Base-by-base conservation (phyloP, 2,888 invertebrate genomes). In the Agriopis aurantiaria region DNA sequence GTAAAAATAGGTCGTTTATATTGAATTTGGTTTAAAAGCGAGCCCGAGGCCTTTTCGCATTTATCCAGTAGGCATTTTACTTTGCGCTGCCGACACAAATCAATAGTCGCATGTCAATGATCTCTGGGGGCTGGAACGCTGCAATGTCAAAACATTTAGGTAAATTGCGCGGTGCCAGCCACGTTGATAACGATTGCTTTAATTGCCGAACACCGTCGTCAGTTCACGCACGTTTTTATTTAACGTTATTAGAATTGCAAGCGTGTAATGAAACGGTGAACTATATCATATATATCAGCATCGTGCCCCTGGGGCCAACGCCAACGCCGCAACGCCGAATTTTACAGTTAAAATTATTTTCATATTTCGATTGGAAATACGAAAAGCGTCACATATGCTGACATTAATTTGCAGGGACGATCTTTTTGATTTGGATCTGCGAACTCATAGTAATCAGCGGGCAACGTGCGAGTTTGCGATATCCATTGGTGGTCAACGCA, bases 71-170 rank as follows among this genome's bases (percentile, higher is more conserved):
- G 69, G 51, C 66, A 69, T 64, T 67, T 62, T 46, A 72, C 74
- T 76, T 76, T 75, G 78, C 75, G 75, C 73, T 74, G 75, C 76
- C 78, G 78, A 78, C 78, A 78, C 77, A 77, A 83, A 83, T 82
- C 83, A 80, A 83, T 84, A 84, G 60, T 72, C 71, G 75, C 78
- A 80, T 80, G 82, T 81, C 82, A 81, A 82, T 82, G 83, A 82
- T 82, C 83, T 79, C 79, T 71, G 62, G 69, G 69, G 71, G 75
- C 59, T 68, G 68, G 75, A 75, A 77, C 73, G 69, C 65, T 71
- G 75, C 79, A 80, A 78, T 79, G 78, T 78, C 79, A 83, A 77
- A 76, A 75, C 74, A 74, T 73, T 73, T 61, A 62, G 53, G 53
- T 58, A 48, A 68, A 61, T 63, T 58, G 68, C 67, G 66, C 61